Conservation (phyloP, 2,113 vertebrate species). For the Pluvialis apricaria region DNA sequence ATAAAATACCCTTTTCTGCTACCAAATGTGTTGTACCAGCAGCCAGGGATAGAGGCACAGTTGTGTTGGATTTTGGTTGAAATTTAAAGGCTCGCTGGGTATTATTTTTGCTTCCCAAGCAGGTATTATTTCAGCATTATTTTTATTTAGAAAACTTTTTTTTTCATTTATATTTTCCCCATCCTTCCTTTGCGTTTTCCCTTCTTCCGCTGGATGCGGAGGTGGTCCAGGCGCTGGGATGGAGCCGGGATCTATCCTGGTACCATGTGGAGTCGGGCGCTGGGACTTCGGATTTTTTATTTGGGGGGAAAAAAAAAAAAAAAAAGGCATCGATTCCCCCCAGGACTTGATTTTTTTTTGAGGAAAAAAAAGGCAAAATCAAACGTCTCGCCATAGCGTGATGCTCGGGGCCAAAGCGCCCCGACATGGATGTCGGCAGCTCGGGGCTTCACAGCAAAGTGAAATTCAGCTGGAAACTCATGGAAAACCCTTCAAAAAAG, state of each 20-base stretch:
- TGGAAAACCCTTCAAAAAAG: background rate
- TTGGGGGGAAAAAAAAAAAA: background rate
- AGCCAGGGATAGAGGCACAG: background rate
- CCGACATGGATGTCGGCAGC: accelerated
- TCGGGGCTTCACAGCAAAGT: background rate
- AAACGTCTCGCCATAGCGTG: background rate
- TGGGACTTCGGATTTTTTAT: too few relatives aligned
- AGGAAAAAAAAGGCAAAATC: background rate
- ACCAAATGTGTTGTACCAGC: background rate
- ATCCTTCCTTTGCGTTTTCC: background rate
- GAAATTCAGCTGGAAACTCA: background rate
- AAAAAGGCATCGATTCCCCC: background rate
- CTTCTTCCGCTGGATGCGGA: background rate
- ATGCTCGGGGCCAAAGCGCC: background rate
- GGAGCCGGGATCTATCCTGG: background rate
- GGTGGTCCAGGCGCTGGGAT: background rate
- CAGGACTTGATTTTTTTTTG: background rate
- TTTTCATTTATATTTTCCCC: background rate
- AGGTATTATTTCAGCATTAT: background rate
- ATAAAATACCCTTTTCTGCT: background rate
- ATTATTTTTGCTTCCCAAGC: background rate
- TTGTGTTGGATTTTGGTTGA: background rate
- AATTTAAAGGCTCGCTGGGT: background rate
- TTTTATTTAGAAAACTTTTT: background rate
- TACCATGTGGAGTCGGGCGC: accelerated